Conservation (phyloP, 92 coral and sea anemone genomes). For the Paragorgia papillata region DNA sequence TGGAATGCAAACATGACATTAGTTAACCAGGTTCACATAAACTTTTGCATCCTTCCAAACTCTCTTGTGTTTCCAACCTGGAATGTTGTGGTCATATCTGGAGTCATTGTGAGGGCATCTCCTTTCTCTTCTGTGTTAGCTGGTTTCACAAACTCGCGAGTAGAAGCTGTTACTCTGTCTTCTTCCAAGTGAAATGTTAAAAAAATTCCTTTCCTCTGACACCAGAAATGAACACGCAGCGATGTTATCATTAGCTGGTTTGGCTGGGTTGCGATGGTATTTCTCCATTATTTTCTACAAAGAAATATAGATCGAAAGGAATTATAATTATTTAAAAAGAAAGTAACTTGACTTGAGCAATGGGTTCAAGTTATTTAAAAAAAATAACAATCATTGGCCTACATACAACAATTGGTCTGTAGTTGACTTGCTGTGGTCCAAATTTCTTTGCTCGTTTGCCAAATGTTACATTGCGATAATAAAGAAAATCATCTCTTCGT, state of each 20-base stretch:
- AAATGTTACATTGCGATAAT: conserved; percentile 84
- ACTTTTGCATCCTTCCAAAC: no score
- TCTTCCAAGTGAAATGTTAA: conserved; percentile 94
- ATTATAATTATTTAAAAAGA: no score
- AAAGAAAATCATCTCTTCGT: conserved; percentile 89
- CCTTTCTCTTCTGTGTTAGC: conserved; percentile 89
- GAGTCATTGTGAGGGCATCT: conserved; percentile 89
- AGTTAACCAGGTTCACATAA: no score
- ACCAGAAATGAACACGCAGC: conserved; percentile 92
- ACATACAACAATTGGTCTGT: conserved; percentile 88
- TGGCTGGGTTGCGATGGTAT: conserved; percentile 77
- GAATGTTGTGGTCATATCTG: conserved; percentile 98
- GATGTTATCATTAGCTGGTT: conserved; percentile 91
- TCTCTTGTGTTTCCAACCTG: conserved; percentile 70
- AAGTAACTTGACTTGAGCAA: no score
- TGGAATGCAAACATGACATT: no score
- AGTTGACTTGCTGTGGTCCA: conserved; percentile 92
- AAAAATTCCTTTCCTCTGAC: conserved; percentile 85
- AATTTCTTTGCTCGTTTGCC: conserved; percentile 92
- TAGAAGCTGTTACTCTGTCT: conserved; percentile 93
- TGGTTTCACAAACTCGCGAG: conserved; percentile 93
- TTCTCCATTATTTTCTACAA: conserved; percentile 90
- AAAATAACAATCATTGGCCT: background rate
- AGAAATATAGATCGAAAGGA: background rate
- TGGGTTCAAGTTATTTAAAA: no score